phyloP scores from a whole-genome alignment of 1,140 invertebrate species.

The Asobara japonica region DNA sequence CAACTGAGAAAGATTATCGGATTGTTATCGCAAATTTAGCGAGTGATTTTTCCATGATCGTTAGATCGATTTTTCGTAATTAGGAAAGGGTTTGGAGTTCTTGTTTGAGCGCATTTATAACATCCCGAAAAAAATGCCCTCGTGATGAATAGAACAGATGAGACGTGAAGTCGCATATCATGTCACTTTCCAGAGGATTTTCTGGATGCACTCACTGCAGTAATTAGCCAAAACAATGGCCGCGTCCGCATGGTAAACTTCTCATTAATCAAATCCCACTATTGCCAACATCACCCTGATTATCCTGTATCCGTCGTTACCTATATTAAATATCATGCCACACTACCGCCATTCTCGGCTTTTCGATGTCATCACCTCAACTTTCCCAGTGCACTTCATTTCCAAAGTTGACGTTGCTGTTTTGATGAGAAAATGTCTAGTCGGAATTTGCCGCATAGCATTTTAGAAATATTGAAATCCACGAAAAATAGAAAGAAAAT shows the following conservation, averaged over 20 bases:
- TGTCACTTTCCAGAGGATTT: background rate
- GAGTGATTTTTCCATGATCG: no score
- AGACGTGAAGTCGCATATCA: no score
- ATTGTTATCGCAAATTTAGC: no score
- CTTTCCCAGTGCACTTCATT: background rate
- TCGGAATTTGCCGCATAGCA: background rate
- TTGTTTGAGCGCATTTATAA: no score
- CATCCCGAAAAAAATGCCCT: no score
- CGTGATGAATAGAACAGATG: no score
- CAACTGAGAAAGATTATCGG: no score
- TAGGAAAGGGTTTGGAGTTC: no score
- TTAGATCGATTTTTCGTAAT: no score
- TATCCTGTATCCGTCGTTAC: background rate
- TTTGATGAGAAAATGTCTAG: background rate
- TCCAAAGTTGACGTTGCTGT: slow-evolving; percentile 5
- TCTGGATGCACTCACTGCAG: slow-evolving; percentile 25
- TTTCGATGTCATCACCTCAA: slow-evolving; percentile 41
- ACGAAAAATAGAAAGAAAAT: background rate
- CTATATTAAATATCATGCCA: slow-evolving; percentile 46
- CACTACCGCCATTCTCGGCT: slow-evolving; percentile 29
- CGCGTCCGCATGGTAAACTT: slow-evolving; percentile 46
- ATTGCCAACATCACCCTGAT: background rate
- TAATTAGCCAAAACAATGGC: slow-evolving; percentile 51
- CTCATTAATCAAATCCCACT: slow-evolving; percentile 51
- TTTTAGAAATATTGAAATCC: slow-evolving; percentile 21